Evolutionary conservation across 2,113 vertebrate species (phyloP).

Genomic region (Dicerorhinus sumatrensis): DNA sequence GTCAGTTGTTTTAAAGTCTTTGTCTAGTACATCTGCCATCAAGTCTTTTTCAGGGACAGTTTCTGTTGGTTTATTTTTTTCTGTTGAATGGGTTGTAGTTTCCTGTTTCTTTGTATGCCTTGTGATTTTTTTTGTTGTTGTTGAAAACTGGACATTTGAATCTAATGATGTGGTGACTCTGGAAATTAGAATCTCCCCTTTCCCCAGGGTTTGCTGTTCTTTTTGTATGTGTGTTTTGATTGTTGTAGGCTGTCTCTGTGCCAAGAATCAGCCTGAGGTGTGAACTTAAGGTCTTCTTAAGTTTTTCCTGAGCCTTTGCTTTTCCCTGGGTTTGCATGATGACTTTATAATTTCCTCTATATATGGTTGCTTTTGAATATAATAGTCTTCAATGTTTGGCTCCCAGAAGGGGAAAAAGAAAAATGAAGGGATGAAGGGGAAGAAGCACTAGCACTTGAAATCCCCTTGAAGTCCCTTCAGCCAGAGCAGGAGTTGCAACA

Average conservation of each 20-base stretch:
- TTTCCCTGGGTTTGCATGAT: too few species aligned
- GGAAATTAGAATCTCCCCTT: background rate
- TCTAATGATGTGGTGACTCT: background rate
- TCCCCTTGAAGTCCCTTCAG: background rate
- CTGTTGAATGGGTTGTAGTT: background rate
- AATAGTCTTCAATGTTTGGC: background rate
- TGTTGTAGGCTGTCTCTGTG: background rate
- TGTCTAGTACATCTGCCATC: background rate
- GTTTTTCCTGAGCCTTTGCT: background rate
- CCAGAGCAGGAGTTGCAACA: background rate
- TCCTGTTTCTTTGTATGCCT: background rate
- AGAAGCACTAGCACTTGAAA: background rate
- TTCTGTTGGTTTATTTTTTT: background rate
- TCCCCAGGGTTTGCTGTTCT: background rate
- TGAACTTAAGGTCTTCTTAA: background rate
- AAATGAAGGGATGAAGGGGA: background rate
- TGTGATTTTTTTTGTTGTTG: background rate
- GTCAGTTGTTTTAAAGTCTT: background rate
- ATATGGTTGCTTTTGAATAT: background rate
- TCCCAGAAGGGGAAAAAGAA: background rate
- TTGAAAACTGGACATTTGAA: background rate
- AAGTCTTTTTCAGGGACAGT: background rate
- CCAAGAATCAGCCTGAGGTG: background rate
- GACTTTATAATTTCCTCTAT: background rate
- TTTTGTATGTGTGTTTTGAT: background rate